Base-by-base conservation (phyloP, 2,888 invertebrate species). In the Nephrotoma appendiculata region DNA sequence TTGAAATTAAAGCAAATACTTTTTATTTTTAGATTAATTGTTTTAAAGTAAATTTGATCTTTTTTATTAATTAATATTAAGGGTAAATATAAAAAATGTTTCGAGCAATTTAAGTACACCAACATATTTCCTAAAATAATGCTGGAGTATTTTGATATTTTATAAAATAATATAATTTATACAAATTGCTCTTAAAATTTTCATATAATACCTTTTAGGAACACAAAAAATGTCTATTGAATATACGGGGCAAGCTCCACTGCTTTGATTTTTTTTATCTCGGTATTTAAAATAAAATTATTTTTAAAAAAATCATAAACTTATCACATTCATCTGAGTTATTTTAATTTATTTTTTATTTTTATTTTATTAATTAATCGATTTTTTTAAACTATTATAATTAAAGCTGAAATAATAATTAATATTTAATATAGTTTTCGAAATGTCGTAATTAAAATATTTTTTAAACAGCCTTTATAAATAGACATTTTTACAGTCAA, bases 311-410 rank as follows among this genome's bases (percentile, higher is more conserved):
- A 83, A 41, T 42, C 41, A 41, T 83, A 83, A 83, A 83, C 31
- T 83, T 83, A 83, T 83, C 83, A 83, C 83, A 83, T 83, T 83
- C 83, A 83, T 83, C 83, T 83, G 83, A 83, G 83, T 83, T 83
- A 83, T 83, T 41, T 41, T 19, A 41, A n/a, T 83, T 3, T 48
- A 12, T n/a, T 48, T 48, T 12, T 12, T 48, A 48, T 12, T 12
- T 12, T 48, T n/a, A n/a, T 12, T 48, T 48, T 83, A 48, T 48
- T 12, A 48, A 83, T 83, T 41, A 41, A 83, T 83, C 41, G 83
- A 83, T 83, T 83, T 83, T 41, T 83, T 41, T 9, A 41, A 83
- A 83, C 41, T 83, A 83, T 41, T 41, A 83, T 83, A 83, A 83
- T 83, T 83, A 83, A 83, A 83, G 83, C 83, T 83, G 83, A 83